Evolutionary conservation across 1,140 invertebrate species (phyloP).

Genomic region (Drosophila bifasciata): DNA sequence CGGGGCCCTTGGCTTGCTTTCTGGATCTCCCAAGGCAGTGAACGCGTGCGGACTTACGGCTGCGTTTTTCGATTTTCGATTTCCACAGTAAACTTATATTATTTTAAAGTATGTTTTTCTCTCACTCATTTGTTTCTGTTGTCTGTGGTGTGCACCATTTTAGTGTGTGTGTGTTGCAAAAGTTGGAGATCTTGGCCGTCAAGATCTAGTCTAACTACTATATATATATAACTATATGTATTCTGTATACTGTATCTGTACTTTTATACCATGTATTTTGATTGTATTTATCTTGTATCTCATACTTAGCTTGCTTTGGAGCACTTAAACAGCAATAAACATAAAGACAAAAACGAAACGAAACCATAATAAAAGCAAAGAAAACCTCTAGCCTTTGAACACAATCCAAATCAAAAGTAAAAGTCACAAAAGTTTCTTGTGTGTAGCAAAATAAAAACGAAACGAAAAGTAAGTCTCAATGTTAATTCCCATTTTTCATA

Average conservation of each 20-base stretch:
- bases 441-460: slow-evolving; percentile 63
- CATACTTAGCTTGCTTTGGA: slow-evolving; percentile 84
- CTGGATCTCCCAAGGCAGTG: slow-evolving; percentile 15
- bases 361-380: slow-evolving; percentile 43
- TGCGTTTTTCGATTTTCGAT: slow-evolving; percentile 8
- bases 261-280: slow-evolving; percentile 79
- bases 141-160: slow-evolving; percentile 11
- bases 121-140: slow-evolving; percentile 21
- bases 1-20: slow-evolving; percentile 12
- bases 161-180: slow-evolving; percentile 50
- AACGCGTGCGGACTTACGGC: slow-evolving; percentile 8
- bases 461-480: slow-evolving; percentile 79
- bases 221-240: slow-evolving; percentile 29
- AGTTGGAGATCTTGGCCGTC: slow-evolving; percentile 19
- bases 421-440: slow-evolving; percentile 45
- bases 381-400: slow-evolving; percentile 48
- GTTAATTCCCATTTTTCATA: slow-evolving; percentile 60
- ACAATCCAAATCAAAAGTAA: slow-evolving; percentile 52
- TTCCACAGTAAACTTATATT: not conserved
- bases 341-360: slow-evolving; percentile 39
- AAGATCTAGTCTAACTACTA: slow-evolving; percentile 37
- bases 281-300: slow-evolving; percentile 84
- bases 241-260: slow-evolving; percentile 55
- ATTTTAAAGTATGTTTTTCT: slow-evolving; percentile 16
- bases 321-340: slow-evolving; percentile 82